Evolutionary conservation across 2,113 vertebrate genomes (phyloP).

Genomic region (Malurus cyaneus): DNA sequence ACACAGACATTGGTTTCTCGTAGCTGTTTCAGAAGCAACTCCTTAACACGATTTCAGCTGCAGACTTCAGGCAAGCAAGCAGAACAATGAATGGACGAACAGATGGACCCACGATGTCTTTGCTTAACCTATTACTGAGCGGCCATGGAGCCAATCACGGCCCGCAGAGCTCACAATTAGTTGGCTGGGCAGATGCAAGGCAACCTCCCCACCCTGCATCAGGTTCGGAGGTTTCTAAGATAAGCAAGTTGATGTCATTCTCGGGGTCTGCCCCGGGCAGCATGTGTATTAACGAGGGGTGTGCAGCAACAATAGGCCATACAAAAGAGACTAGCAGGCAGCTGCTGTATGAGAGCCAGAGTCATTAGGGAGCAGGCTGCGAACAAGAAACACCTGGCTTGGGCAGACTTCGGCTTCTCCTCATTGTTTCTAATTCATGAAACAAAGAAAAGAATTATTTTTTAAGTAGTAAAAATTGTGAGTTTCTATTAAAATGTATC

Average conservation of each 20-base stretch:
- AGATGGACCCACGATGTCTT: conserved; percentile 95
- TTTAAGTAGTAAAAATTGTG: conserved; percentile 74
- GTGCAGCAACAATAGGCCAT: conserved; percentile 88
- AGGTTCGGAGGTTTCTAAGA: conserved; percentile 86
- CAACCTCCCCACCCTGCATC: conserved; percentile 78
- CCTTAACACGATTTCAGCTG: conserved; percentile 78
- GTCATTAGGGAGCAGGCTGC: conserved; percentile 87
- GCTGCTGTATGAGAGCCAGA: conserved; percentile 89
- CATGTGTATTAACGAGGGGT: conserved; percentile 90
- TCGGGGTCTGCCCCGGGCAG: conserved; percentile 86
- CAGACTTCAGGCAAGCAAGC: conserved; percentile 79
- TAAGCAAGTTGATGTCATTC: conserved; percentile 89
- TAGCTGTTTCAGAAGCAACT: conserved; percentile 80
- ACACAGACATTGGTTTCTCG: conserved; percentile 80
- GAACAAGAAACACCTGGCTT: conserved; percentile 96
- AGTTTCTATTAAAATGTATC: conserved; percentile 53
- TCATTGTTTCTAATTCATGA: conserved; percentile 74
- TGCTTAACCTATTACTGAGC: conserved; percentile 85
- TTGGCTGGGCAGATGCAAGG: conserved; percentile 82
- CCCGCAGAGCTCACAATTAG: conserved; percentile 82
- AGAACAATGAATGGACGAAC: conserved; percentile 93
- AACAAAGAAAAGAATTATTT: conserved; percentile 79
- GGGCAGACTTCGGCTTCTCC: conserved; percentile 81
- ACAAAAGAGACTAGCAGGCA: conserved; percentile 93
- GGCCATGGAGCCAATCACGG: conserved; percentile 82